Conservation (phyloP, 2,888 invertebrate species). For the Rhamnusium bicolor region DNA sequence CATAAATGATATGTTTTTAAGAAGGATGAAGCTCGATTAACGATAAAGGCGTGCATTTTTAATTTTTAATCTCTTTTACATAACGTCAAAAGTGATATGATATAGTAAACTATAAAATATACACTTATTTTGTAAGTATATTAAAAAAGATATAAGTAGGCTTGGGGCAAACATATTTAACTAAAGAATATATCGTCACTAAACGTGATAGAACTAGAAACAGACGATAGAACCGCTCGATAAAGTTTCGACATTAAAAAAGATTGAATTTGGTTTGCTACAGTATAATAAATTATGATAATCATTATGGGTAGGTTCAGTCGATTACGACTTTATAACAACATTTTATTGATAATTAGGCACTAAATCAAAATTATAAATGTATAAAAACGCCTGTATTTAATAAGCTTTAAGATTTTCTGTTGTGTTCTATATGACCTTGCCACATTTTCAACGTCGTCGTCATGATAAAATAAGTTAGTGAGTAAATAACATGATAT, state of each 20-base stretch:
- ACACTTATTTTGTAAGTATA: neutral
- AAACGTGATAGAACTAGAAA: neutral
- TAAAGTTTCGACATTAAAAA: neutral
- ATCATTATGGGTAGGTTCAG: neutral
- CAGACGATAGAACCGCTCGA: neutral
- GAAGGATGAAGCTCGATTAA: no score
- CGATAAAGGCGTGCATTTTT: no score
- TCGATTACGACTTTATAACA: neutral
- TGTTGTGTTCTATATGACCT: neutral
- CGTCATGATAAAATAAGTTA: neutral
- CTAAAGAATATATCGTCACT: neutral
- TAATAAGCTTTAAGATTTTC: neutral
- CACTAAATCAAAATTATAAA: neutral
- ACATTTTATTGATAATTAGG: neutral
- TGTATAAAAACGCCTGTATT: neutral
- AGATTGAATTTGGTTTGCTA: no score
- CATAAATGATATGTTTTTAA: neutral
- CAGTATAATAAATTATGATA: neutral
- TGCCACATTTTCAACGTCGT: neutral
- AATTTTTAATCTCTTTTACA: neutral
- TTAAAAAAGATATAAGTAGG: neutral
- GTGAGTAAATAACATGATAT: neutral
- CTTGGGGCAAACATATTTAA: neutral
- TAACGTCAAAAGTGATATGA: neutral
- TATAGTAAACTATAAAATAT: neutral